Base-by-base conservation (phyloP, 2,797 vertebrate genomes). In the Mormyrus hasselquistii region DNA sequence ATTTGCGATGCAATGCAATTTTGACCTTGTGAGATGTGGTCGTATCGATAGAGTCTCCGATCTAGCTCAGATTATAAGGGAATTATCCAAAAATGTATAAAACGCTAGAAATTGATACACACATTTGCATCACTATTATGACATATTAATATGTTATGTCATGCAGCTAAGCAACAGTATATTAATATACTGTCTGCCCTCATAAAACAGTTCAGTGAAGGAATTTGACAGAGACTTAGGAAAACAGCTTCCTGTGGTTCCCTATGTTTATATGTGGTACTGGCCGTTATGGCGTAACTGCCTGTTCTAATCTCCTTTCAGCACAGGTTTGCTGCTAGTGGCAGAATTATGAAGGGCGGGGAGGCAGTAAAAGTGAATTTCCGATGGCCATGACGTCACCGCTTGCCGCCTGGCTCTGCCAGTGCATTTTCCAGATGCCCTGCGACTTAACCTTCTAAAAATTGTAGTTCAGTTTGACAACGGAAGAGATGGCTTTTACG, bases 271-370 rank as follows among this genome's bases (percentile, higher is more conserved):
- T 10, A 5, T 10, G 38, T 79, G 73, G 14, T 79, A 29, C 19
- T 14, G 19, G 82, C 22, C 10, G 9, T 84, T 52, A 84, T 22
- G n/a, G 3, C 22, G 2, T 29, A 50, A 10, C 47, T 10, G 41
- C 62, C 62, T 62, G n/a, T 25, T 22, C 44, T 10, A 2, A n/a
- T 49, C 82, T 50, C 16, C 82, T 22, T 4, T 94, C 92, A 94
- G 93, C 89, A 92, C 93, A 38, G 90, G 91, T 2, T 91, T 89
- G 1, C 93, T 92, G 88, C 88, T 92, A 82, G 86, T 92, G 0
- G 0, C 90, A 69, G 88, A 55, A 0, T 22, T 44, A 87, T 44
- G 47, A 12, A 69, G 22, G 59, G 59, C 6, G 86, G 73, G 87
- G 47, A 52, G 47, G 62, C 62, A 73, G 47, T 29, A 69, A 69